A percentile compares a stretch with the other conserved stretches of the same genome.
Evolutionary conservation across 2,113 vertebrate genomes (phyloP).

Genomic region (Alligator mississippiensis): DNA sequence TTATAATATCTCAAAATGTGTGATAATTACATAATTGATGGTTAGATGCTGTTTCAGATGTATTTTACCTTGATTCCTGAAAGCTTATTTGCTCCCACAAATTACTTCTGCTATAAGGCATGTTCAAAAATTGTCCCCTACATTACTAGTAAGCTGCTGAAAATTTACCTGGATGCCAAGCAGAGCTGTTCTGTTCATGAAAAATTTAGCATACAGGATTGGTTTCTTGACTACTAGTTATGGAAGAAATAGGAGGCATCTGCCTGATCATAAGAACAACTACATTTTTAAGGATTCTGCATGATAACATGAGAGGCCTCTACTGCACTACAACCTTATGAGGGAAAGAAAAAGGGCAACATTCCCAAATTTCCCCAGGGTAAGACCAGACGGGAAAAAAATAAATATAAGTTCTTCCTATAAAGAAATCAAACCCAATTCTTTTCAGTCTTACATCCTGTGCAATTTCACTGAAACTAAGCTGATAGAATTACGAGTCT

Average conservation of each 20-base stretch:
- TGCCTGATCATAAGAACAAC: not conserved
- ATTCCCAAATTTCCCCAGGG: accelerated
- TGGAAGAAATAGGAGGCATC: not conserved
- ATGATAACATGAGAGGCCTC: not conserved
- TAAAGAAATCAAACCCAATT: not conserved
- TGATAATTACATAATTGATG: not conserved
- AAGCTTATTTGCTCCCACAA: accelerated
- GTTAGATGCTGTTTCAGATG: not conserved
- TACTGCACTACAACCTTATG: not conserved
- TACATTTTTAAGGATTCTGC: not conserved
- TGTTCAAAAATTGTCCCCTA: not conserved
- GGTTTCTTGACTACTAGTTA: not conserved
- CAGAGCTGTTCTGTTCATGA: not conserved
- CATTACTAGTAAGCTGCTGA: not conserved
- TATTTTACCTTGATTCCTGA: not conserved
- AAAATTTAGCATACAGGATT: not conserved
- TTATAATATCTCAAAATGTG: not conserved
- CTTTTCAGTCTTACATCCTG: not conserved
- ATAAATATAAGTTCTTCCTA: not conserved
- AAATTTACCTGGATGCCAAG: not conserved
- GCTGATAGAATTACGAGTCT: not conserved
- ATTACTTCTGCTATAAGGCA: not conserved
- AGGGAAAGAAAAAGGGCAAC: not conserved
- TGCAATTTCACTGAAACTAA: not conserved
- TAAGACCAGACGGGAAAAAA: not conserved